Percentiles rank a stretch among this genome's conserved stretches.
Evolutionary conservation across 2,888 invertebrate genomes (phyloP).

Genomic region (Choreutis nemorana): DNA sequence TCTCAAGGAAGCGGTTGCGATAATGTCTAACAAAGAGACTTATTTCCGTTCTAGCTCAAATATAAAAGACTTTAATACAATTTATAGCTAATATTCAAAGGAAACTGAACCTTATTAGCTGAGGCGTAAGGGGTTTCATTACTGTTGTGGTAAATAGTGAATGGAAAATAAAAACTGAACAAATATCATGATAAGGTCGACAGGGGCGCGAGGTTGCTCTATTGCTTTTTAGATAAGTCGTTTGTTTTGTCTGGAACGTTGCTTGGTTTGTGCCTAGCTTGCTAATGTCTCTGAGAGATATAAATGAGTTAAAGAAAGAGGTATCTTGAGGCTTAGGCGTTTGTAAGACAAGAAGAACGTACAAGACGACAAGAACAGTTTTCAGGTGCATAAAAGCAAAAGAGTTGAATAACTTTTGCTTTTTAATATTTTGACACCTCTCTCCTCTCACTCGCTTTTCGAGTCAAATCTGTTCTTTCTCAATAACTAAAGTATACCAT

Average conservation of each 20-base stretch:
- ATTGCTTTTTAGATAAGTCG: background rate
- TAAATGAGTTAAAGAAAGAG: too few relatives aligned
- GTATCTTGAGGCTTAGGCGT: too few relatives aligned
- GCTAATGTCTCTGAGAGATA: slow-evolving; percentile 19
- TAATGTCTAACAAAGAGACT: slow-evolving; percentile 60
- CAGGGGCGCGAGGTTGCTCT: slow-evolving; percentile 62
- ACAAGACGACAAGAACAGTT: too few relatives aligned
- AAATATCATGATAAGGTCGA: slow-evolving; percentile 60
- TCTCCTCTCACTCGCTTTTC: too few relatives aligned
- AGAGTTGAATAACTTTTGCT: too few relatives aligned
- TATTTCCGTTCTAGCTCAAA: slow-evolving; percentile 54
- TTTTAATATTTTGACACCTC: too few relatives aligned
- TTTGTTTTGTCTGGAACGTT: too few relatives aligned
- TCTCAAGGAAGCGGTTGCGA: slow-evolving; percentile 59
- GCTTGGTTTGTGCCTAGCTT: slow-evolving; percentile 23
- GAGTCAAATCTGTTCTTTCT: too few relatives aligned
- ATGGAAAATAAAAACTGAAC: slow-evolving; percentile 54
- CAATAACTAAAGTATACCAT: too few relatives aligned
- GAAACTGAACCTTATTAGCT: slow-evolving; percentile 15
- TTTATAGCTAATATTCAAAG: slow-evolving; percentile 11
- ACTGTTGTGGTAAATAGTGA: background rate
- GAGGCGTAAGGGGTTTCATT: background rate
- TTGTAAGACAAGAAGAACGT: too few relatives aligned
- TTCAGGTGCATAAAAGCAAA: too few relatives aligned
- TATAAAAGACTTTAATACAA: slow-evolving; percentile 35